Base-by-base conservation (phyloP, 2,113 vertebrate species). In the Brachyhypopomus gauderio region DNA sequence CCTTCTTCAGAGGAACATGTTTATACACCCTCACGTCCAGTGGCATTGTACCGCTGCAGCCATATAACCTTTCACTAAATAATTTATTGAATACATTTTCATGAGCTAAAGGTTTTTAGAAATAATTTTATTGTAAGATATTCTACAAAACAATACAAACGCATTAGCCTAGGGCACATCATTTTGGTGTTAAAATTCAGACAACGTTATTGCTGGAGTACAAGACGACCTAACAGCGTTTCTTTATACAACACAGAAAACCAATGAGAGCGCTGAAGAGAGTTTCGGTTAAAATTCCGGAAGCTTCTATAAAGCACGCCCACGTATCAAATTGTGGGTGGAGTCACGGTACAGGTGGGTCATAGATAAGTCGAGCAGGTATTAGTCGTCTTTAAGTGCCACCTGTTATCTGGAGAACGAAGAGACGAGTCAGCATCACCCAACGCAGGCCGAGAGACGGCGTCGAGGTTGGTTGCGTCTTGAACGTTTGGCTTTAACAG, bases 231-330 rank as follows among this genome's bases (percentile, higher is more conserved):
- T n/a, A 19, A 8, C 64, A n/a, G 25, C 4, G 9, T 5, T 17
- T 66, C 63, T 34, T 19, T 27, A 5, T 27, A 34, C 7, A 36
- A 9, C 66, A 41, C 45, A 14, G 9, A 14, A 11, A 11, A 52
- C 45, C 45, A 52, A 14, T 52, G 45, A 52, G 45, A 52, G 45
- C 5, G 45, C 9, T 8, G 52, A 45, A 23, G 12, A 3, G 23
- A 86, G 85, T 86, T 86, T 86, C 85, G 85, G 48, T 69, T 19
- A 8, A 62, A 55, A 62, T 79, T 63, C 78, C 79, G 64, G 75
- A 85, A 82, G 58, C 58, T 36, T 62, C 77, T 30, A 48, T 12
- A 22, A 36, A 17, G 14, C 63, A 73, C 60, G 19, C 75, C 69
- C 74, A 56, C 25, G 62, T 60, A 30, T 64, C 58, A 66, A 34